Evolutionary conservation across 2,113 vertebrate species (phyloP).

Genomic region (Pteruthius melanotis): DNA sequence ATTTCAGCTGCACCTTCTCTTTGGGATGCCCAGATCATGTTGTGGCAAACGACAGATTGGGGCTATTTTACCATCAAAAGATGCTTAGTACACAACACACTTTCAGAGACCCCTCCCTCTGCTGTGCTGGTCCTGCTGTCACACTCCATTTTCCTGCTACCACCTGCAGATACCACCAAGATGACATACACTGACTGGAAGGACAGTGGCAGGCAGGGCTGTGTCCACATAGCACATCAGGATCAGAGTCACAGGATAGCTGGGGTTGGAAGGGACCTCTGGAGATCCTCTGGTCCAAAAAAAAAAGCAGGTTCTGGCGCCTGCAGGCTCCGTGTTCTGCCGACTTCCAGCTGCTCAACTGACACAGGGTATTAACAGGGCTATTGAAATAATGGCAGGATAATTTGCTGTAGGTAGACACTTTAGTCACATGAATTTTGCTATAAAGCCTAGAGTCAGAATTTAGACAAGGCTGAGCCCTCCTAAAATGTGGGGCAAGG

Average conservation of each 20-base stretch:
- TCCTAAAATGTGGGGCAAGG: background rate
- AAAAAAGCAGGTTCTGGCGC: background rate
- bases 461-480: background rate
- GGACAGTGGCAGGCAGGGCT: background rate
- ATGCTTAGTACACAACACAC: too few relatives aligned
- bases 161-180: background rate
- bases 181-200: background rate
- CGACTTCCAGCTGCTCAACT: background rate
- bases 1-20: background rate
- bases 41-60: background rate
- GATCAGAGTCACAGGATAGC: background rate
- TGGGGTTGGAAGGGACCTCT: background rate
- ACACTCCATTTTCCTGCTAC: background rate
- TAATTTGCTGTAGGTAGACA: background rate
- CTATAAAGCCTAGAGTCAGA: background rate
- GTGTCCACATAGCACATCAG: fast-evolving
- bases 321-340: background rate
- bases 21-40: fast-evolving
- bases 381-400: background rate
- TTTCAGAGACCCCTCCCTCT: background rate
- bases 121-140: background rate
- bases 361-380: background rate
- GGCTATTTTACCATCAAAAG: background rate
- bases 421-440: background rate
- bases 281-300: background rate